phyloP scores from a whole-genome alignment of 2,113 vertebrate genomes.

The Capreolus pygargus region DNA sequence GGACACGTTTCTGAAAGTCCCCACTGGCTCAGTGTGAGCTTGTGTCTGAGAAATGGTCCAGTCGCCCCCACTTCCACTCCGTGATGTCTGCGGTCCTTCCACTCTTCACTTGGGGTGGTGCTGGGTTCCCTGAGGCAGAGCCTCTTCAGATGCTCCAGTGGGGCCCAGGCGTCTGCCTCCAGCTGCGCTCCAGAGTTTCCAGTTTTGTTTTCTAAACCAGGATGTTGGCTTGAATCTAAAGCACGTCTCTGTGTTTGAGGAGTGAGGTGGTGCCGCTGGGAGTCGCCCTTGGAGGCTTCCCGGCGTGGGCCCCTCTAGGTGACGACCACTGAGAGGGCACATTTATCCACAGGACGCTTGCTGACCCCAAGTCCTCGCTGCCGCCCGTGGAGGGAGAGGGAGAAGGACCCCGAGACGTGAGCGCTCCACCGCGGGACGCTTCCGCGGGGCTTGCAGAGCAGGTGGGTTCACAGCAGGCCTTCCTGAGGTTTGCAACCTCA shows the following conservation, averaged over 20 bases:
- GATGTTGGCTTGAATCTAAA: neutral
- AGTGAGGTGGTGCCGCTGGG: neutral
- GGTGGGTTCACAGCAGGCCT: neutral
- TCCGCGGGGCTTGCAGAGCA: neutral
- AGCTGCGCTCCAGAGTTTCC: neutral
- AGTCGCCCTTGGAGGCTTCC: neutral
- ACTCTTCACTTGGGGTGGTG: neutral
- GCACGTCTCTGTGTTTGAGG: neutral
- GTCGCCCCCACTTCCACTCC: neutral
- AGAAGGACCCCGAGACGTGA: accelerated
- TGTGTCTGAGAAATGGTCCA: neutral
- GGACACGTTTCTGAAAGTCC: neutral
- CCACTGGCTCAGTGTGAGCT: neutral
- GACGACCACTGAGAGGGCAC: neutral
- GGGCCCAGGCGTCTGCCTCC: neutral
- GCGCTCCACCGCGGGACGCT: accelerated
- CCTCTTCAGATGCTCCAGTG: neutral
- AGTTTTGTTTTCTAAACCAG: neutral
- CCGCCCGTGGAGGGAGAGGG: neutral
- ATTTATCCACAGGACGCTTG: neutral
- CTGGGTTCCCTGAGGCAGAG: neutral
- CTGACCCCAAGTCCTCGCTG: neutral
- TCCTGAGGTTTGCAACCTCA: accelerated
- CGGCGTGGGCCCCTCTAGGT: accelerated
- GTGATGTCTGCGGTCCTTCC: neutral